phyloP scores from a whole-genome alignment of 2,888 invertebrate genomes.

The Dermolepida albohirtum region DNA sequence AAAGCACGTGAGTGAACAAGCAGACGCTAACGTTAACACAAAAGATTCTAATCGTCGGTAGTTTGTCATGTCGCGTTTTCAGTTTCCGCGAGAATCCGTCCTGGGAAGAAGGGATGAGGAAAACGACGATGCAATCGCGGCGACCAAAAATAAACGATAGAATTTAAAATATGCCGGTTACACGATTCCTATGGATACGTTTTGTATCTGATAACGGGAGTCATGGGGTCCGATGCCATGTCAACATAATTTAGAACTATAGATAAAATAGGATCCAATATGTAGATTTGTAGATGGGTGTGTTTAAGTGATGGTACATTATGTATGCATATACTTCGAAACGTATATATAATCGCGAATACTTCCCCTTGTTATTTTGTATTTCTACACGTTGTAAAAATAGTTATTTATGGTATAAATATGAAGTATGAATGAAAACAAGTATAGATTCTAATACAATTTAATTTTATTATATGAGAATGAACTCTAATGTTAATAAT shows the following conservation, averaged over 20 bases:
- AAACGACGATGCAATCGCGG: slow-evolving; percentile 14
- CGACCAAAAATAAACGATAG: slow-evolving; percentile 46
- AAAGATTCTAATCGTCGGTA: slow-evolving; percentile 46
- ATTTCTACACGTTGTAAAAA: neutral
- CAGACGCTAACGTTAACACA: slow-evolving; percentile 30
- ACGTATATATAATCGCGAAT: slow-evolving; percentile 6
- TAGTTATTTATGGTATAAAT: neutral
- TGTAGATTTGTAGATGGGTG: slow-evolving; percentile 44
- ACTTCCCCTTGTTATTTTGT: slow-evolving; percentile 20
- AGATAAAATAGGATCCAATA: slow-evolving; percentile 45
- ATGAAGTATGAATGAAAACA: too few relatives aligned
- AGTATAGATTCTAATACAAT: too few relatives aligned
- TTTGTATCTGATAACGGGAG: slow-evolving; percentile 57
- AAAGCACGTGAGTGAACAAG: neutral
- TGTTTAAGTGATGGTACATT: slow-evolving; percentile 7
- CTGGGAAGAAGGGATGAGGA: slow-evolving; percentile 3
- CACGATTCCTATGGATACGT: slow-evolving; percentile 56
- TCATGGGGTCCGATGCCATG: slow-evolving; percentile 51
- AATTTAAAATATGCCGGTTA: slow-evolving; percentile 54
- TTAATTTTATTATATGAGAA: too few relatives aligned
- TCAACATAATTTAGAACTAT: slow-evolving; percentile 50
- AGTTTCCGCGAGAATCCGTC: slow-evolving; percentile 1
- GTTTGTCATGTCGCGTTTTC: slow-evolving; percentile 43
- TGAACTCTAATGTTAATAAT: too few relatives aligned
- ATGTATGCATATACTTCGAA: slow-evolving; percentile 19